These are phyloP conservation scores for Drosophila nigromelanica DNA, from an alignment of 1,140 invertebrate genomes.

Conservation along the genomic window DNA sequence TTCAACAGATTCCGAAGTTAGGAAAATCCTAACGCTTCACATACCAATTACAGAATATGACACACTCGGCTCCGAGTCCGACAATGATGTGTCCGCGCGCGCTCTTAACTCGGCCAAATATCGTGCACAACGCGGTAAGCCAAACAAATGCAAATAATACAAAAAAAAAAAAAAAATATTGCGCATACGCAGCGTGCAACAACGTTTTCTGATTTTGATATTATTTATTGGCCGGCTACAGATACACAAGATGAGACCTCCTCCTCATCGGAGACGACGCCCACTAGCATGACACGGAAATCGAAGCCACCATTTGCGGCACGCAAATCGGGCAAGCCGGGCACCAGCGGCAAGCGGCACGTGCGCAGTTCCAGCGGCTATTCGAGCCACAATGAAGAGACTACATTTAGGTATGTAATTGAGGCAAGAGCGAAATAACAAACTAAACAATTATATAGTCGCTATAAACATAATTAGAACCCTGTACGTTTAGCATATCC, in stretches of 20 bases:
- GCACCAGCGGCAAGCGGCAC: slow-evolving; percentile 85
- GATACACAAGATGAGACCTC: slow-evolving; percentile 88
- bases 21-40: slow-evolving; percentile 94
- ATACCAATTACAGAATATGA: slow-evolving; percentile 95
- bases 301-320: slow-evolving; percentile 87
- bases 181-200: slow-evolving; percentile 16
- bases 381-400: slow-evolving; percentile 91
- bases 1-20: slow-evolving; percentile 93
- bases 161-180: no score
- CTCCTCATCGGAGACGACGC: slow-evolving; percentile 89
- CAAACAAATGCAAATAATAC: neutral
- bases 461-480: slow-evolving; percentile 72
- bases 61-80: slow-evolving; percentile 90
- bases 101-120: slow-evolving; percentile 87
- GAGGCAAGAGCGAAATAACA: no score
- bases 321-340: slow-evolving; percentile 86
- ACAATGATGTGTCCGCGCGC: slow-evolving; percentile 87
- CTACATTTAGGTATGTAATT: slow-evolving; percentile 88
- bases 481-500: slow-evolving; percentile 86
- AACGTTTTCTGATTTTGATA: neutral
- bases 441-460: slow-evolving; percentile 20
- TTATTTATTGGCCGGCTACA: slow-evolving; percentile 13
- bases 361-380: slow-evolving; percentile 90
- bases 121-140: slow-evolving; percentile 85
- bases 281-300: slow-evolving; percentile 87